A percentile compares a stretch with the other conserved stretches of the same genome.
phyloP scores from a whole-genome alignment of 2,888 invertebrate species.

The Adelphocoris suturalis region DNA sequence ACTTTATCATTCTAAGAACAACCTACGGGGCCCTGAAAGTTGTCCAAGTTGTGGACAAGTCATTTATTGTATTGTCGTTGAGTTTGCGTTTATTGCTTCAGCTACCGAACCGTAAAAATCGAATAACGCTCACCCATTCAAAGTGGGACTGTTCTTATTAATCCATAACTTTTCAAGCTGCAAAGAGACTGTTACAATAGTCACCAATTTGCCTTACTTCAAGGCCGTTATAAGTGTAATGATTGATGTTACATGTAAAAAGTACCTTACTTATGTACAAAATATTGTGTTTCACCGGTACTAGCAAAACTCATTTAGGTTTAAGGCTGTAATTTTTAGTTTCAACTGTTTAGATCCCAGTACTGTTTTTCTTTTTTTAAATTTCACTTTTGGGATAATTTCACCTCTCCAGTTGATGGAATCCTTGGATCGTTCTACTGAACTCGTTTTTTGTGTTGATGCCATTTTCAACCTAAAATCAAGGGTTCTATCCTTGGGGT shows the following conservation, averaged over 20 bases:
- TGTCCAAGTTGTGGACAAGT: constrained; percentile 43
- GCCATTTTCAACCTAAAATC: neutral
- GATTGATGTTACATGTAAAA: constrained; percentile 68
- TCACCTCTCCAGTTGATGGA: neutral
- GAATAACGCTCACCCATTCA: constrained; percentile 59
- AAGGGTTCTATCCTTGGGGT: constrained; percentile 11
- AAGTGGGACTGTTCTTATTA: constrained; percentile 52
- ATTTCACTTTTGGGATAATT: constrained; percentile 1
- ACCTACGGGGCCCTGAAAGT: constrained; percentile 58
- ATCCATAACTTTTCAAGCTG: constrained; percentile 72
- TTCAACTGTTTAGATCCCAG: constrained; percentile 38
- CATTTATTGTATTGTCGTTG: constrained; percentile 55
- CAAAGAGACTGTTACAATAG: constrained; percentile 79
- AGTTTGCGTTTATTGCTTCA: constrained; percentile 51
- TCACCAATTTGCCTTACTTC: constrained; percentile 80
- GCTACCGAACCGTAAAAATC: constrained; percentile 50
- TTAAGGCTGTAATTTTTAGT: constrained; percentile 48
- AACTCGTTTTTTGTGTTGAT: constrained; percentile 18
- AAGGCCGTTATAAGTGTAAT: constrained; percentile 69
- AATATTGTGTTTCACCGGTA: constrained; percentile 66
- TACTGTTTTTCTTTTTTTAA: neutral
- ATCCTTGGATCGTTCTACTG: neutral
- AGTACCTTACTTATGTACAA: constrained; percentile 68
- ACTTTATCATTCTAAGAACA: constrained; percentile 42
- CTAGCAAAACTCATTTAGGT: constrained; percentile 68